Evolutionary conservation across 2,797 vertebrate genomes (phyloP).

Genomic region (Rousettus madagascariensis): DNA sequence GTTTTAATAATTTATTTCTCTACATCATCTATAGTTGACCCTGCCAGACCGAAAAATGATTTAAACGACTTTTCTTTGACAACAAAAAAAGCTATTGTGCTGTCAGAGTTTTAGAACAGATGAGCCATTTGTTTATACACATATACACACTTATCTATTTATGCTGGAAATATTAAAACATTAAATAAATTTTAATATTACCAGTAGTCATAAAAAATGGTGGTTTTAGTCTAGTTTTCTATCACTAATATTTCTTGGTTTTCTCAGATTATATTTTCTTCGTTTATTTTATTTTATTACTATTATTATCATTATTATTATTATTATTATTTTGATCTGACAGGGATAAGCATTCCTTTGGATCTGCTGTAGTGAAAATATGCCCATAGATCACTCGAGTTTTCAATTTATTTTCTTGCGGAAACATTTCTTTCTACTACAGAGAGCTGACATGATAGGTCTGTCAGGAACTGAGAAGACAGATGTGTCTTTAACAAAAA

Average conservation of each 20-base stretch:
- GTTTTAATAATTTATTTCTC: neutral
- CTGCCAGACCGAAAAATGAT: constrained; percentile 71
- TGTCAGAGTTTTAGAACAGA: constrained; percentile 82
- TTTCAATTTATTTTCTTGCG: constrained; percentile 80
- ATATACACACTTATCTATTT: neutral
- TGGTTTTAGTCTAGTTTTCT: constrained; percentile 69
- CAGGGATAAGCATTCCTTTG: constrained; percentile 80
- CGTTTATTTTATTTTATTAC: constrained; percentile 73
- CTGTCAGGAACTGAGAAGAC: constrained; percentile 82
- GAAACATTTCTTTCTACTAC: constrained; percentile 81
- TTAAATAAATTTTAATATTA: constrained; percentile 78
- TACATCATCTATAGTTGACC: neutral
- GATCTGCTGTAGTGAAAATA: constrained; percentile 77
- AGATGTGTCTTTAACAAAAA: constrained; percentile 83
- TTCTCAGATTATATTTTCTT: constrained; percentile 77
- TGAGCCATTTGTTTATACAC: constrained; percentile 83
- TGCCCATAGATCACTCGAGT: constrained; percentile 81
- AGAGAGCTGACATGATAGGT: constrained; percentile 82
- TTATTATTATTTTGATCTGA: constrained; percentile 80
- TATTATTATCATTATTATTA: too few relatives aligned
- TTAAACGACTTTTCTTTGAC: constrained; percentile 71
- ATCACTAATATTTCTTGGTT: constrained; percentile 70
- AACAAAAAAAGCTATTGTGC: constrained; percentile 76
- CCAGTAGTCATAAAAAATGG: constrained; percentile 66
- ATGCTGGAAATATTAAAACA: constrained; percentile 32